A percentile compares a stretch with the other conserved stretches of the same genome.
Evolutionary conservation across 2,113 vertebrate species (phyloP).

Genomic region (Toxostoma redivivum): DNA sequence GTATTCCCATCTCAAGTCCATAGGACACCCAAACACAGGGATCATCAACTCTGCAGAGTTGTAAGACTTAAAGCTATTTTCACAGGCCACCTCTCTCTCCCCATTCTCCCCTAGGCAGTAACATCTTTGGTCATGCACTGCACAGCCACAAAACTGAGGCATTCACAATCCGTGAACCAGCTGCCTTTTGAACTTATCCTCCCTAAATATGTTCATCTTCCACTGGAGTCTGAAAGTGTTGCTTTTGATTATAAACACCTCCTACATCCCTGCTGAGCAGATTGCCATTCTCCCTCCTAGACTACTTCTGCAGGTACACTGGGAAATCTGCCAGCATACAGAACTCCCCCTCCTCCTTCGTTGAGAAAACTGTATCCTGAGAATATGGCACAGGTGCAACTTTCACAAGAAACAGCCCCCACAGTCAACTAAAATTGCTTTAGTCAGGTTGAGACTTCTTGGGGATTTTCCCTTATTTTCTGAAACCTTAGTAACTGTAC

Average conservation of each 20-base stretch:
- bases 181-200: background rate
- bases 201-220: background rate
- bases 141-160: background rate
- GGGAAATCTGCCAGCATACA: background rate
- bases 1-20: background rate
- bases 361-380: background rate
- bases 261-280: background rate
- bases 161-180: background rate
- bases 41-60: background rate
- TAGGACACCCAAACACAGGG: background rate
- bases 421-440: background rate
- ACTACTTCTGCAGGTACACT: background rate
- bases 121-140: background rate
- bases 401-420: background rate
- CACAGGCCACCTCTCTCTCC: background rate
- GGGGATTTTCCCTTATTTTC: background rate
- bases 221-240: background rate
- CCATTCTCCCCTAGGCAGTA: background rate
- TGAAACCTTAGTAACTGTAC: background rate
- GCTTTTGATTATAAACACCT: constrained; percentile 8
- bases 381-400: background rate
- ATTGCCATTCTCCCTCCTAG: background rate
- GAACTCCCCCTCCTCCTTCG: background rate
- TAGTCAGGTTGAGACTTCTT: background rate
- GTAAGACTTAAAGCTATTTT: background rate